Evolutionary conservation across 2,888 invertebrate species (phyloP), one percentile per base, ranked within the genome.

Genomic region (Ophion obscuratus): DNA sequence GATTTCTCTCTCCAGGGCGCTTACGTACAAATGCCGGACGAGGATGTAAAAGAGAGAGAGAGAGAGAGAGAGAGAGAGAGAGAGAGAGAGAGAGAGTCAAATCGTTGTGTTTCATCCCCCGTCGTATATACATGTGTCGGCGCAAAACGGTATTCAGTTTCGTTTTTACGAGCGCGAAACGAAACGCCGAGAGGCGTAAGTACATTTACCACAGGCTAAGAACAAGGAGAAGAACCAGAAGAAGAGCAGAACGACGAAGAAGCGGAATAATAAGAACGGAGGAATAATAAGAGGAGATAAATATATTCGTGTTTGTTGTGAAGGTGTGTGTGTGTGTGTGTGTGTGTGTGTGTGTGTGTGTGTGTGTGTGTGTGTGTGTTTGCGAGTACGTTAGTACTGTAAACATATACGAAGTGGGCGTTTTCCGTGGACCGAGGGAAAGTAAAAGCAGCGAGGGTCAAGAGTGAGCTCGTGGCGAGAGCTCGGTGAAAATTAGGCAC

Each of bases 101-200:
- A 86, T 86, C 73, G 80, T 80, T 67, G 59, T 67, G 53, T 76
- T 76, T 79, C 74, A 77, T 77, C 67, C 78, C 47, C 61, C 79
- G 68, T 31, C 31, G 67, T 80, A 36, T 71, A 68, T 70, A 40
- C 80, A 44, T 80, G 85, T 71, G 79, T 75, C 70, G 79, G 70
- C 31, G 79, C 80, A 79, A 89, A 88, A 89, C 88, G 81, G 87
- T 89, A 90, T 90, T 89, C 89, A 88, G 88, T 91, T 91, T 90
- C 89, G 87, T 91, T 93, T 93, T 93, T 93, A 93, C 93, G 93
- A 93, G 90, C 92, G 89, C 88, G 90, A 88, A 89, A 89, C 74
- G 62, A 71, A 85, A 83, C 89, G 88, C 89, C 84, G 87, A 88
- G 89, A 89, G 87, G 88, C 86, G 87, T 87, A 89, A 90, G 90